Base-by-base conservation (phyloP, 1,140 invertebrate genomes). In the Saccostrea cuccullata region DNA sequence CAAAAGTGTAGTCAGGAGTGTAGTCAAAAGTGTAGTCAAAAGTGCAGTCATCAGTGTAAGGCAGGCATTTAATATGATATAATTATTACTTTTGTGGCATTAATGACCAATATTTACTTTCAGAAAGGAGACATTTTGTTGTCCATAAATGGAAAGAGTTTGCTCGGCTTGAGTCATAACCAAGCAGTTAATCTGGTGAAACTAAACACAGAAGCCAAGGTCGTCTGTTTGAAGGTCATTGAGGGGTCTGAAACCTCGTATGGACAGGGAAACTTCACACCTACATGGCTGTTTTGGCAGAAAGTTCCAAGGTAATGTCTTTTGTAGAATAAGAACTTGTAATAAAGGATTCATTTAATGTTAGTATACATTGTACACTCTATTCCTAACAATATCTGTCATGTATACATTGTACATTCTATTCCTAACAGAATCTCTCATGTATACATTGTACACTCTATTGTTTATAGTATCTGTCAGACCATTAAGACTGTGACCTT, bases 221-320 rank as follows among this genome's bases (percentile, higher is more conserved):
- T 93, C 13, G 92, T 96, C 5, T 94, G 93, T 11, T 92, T 96
- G 77, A 95, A 95, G 84, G 91, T 96, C 73, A 91, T 96, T 17
- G 95, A 95, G 77, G 95, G 95, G 17, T 94, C 95, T 30, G 96
- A 96, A 91, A 95, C 95, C 90, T 82, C 91, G 91, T 90, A 92
- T 64, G 95, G 95, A 20, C 92, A 92, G 56, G 91, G 90, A 30
- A 95, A 96, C 90, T 96, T 96, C 90, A 94, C 94, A 12, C 96
- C 96, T 17, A 95, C 95, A 55, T 96, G 96, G 96, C 91, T 96
- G 82, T 96, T 95, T 91, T 96, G 96, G 96, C 95, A 96, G 83
- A 93, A 94, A 82, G 90, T 96, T 89, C 95, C 96, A 26, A 93
- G 93, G 94, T 95, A 92, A 89, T 91, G 36, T 82, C 2, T 30